These are phyloP conservation scores for Manis crassicaudata DNA, from an alignment of 2,797 vertebrate species.

Conservation along the genomic window DNA sequence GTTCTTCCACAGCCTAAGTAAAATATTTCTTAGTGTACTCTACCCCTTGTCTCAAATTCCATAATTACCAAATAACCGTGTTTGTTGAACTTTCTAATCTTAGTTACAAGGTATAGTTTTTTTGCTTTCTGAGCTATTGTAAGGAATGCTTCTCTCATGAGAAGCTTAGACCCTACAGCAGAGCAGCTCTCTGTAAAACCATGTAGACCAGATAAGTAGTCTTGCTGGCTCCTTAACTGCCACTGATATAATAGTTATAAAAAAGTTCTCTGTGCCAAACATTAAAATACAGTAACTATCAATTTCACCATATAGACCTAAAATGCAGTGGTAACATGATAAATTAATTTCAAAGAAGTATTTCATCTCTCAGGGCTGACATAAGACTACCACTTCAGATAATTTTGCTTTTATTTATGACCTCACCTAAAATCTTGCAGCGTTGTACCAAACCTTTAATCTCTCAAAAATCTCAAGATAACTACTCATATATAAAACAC, in stretches of 20 bases:
- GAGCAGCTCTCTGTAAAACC: not conserved
- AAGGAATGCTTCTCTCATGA: constrained; percentile 22
- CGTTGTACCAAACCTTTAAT: not conserved
- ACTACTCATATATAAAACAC: constrained; percentile 35
- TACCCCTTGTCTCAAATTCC: not conserved
- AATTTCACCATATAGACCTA: constrained; percentile 40
- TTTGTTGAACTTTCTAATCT: constrained; percentile 12
- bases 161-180: constrained; percentile 26
- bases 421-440: not conserved
- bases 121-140: constrained; percentile 29
- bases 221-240: not conserved
- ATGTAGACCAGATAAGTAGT: not conserved
- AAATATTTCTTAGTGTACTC: not conserved
- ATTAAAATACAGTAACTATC: constrained; percentile 36
- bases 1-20: not conserved
- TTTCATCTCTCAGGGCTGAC: constrained; percentile 27
- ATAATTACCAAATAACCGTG: constrained; percentile 15
- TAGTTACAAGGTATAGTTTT: not conserved
- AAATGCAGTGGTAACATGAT: constrained; percentile 31
- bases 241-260: not conserved
- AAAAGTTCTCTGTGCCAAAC: not conserved
- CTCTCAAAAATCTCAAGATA: constrained; percentile 43
- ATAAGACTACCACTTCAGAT: constrained; percentile 36
- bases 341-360: constrained; percentile 55
- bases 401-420: constrained; percentile 55